Conservation (phyloP, 2,113 vertebrate genomes). For the Cyprinodon brontotheroides region DNA sequence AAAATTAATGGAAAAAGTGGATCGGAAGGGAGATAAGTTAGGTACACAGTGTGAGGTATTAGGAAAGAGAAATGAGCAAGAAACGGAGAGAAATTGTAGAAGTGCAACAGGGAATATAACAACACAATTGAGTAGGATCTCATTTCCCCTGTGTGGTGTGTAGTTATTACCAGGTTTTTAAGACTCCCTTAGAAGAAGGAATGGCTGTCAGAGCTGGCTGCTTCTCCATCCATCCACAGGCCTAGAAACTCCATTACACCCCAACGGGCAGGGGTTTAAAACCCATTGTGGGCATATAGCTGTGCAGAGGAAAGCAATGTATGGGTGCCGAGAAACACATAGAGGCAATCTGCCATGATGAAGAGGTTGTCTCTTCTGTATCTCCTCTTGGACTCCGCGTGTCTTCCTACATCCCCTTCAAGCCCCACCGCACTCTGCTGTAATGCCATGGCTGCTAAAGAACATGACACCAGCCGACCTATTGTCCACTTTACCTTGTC, state of each 20-base stretch:
- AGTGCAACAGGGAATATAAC: conserved; percentile 42
- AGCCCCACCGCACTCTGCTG: conserved; percentile 58
- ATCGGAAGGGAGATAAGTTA: conserved; percentile 8
- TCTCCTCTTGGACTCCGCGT: conserved; percentile 48
- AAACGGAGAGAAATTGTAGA: conserved; percentile 33
- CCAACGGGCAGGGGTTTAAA: conserved; percentile 74
- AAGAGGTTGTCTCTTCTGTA: conserved; percentile 63
- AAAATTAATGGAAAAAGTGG: conserved; percentile 5
- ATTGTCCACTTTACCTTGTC: background rate
- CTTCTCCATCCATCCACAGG: conserved; percentile 71
- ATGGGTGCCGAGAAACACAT: conserved; percentile 47
- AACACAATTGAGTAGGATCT: conserved; percentile 25
- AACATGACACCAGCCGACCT: conserved; percentile 47
- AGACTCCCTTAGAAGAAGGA: conserved; percentile 39
- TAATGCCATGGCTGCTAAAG: conserved; percentile 35
- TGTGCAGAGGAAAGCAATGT: conserved; percentile 50
- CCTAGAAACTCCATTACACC: conserved; percentile 73
- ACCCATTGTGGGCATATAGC: conserved; percentile 70
- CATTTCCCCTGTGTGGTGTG: conserved; percentile 49
- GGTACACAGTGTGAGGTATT: conserved; percentile 16
- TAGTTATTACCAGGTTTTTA: conserved; percentile 56
- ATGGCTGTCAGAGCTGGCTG: conserved; percentile 50
- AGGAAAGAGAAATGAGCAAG: conserved; percentile 21
- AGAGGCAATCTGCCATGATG: conserved; percentile 81
- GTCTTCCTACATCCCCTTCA: conserved; percentile 76